phyloP scores from a whole-genome alignment of 2,888 invertebrate genomes.

The Drosophila lacicola region DNA sequence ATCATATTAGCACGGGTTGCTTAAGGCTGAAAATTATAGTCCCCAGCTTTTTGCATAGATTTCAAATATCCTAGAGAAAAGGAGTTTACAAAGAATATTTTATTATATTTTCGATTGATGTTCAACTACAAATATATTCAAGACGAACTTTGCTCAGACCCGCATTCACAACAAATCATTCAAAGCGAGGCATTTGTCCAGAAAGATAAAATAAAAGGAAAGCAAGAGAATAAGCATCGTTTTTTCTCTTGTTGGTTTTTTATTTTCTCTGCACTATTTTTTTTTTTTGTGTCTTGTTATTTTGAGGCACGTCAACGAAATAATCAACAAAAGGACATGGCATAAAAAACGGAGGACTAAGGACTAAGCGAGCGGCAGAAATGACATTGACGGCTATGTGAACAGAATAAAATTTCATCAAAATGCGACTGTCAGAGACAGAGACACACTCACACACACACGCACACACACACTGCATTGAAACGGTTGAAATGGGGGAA shows the following conservation, averaged over 20 bases:
- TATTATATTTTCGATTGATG: background rate
- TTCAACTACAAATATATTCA: background rate
- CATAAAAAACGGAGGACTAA: slow-evolving; percentile 47
- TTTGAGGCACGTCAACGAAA: slow-evolving; percentile 76
- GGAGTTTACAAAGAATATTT: no score
- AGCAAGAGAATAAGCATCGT: background rate
- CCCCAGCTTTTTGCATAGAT: no score
- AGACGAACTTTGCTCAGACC: background rate
- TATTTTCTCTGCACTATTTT: slow-evolving; percentile 11
- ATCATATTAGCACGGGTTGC: no score
- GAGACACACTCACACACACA: slow-evolving; percentile 33
- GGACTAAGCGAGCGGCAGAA: slow-evolving; percentile 71
- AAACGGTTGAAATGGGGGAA: slow-evolving; percentile 49
- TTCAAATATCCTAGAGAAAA: no score
- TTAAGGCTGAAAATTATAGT: no score
- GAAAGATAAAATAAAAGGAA: background rate
- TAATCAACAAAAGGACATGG: slow-evolving; percentile 76
- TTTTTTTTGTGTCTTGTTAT: slow-evolving; percentile 1
- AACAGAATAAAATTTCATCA: slow-evolving; percentile 79
- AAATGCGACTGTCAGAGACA: slow-evolving; percentile 77
- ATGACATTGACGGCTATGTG: slow-evolving; percentile 82
- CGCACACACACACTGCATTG: slow-evolving; percentile 15
- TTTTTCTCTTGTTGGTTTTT: slow-evolving; percentile 7
- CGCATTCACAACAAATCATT: background rate
- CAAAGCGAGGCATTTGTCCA: slow-evolving; percentile 4